Evolutionary conservation across 2,888 invertebrate genomes (phyloP).

Genomic region (Ormyrus pomaceus): DNA sequence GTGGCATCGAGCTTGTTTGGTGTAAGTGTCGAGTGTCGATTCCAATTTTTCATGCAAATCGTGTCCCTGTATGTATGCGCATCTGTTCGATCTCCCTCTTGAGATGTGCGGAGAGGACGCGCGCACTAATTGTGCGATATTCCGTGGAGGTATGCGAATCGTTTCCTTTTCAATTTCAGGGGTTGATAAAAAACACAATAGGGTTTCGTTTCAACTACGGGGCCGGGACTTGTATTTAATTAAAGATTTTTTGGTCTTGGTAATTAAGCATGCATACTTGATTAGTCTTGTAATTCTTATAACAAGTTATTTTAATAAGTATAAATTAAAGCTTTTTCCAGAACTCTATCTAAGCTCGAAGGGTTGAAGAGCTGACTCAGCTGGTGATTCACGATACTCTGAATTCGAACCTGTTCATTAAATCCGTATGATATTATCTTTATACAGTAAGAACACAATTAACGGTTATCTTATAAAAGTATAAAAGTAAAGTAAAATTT

Average conservation of each 20-base stretch:
- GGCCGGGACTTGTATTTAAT: too few relatives aligned
- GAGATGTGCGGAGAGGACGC: neutral
- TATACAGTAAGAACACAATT: slow-evolving; percentile 11
- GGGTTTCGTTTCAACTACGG: too few relatives aligned
- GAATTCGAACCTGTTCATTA: slow-evolving; percentile 46
- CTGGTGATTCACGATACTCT: slow-evolving; percentile 46
- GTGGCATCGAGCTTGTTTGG: slow-evolving; percentile 27
- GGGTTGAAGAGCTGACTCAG: slow-evolving; percentile 34
- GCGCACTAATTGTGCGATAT: slow-evolving; percentile 44
- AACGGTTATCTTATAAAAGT: neutral
- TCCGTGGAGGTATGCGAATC: slow-evolving; percentile 5
- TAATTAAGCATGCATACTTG: too few relatives aligned
- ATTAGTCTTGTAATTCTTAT: too few relatives aligned
- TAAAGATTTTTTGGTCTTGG: too few relatives aligned
- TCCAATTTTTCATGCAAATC: slow-evolving; percentile 56
- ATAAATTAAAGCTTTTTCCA: too few relatives aligned
- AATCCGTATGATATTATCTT: slow-evolving; percentile 39
- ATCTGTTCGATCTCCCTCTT: neutral
- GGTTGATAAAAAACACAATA: too few relatives aligned
- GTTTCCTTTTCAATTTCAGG: slow-evolving; percentile 22
- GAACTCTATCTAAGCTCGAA: slow-evolving; percentile 12
- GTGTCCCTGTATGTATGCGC: neutral
- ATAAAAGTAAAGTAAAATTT: too few relatives aligned
- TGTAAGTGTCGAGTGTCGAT: slow-evolving; percentile 31
- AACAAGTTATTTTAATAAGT: too few relatives aligned